phyloP scores from a whole-genome alignment of 2,888 invertebrate genomes.

The Phasia obesa region DNA sequence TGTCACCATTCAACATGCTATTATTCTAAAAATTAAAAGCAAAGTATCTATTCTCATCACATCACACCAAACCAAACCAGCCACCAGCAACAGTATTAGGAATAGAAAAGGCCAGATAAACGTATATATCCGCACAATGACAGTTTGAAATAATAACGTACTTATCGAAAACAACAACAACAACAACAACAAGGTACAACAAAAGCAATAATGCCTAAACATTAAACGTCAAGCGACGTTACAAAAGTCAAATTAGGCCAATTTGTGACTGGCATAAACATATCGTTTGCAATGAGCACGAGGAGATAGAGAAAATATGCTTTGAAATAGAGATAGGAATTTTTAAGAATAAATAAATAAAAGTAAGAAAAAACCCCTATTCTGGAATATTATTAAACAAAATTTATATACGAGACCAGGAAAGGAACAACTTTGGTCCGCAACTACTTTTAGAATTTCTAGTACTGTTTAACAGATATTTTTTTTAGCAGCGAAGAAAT shows the following conservation, averaged over 20 bases:
- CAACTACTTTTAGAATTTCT: no score
- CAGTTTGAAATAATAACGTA: conserved; percentile 71
- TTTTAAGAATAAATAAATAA: background rate
- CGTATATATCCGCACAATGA: conserved; percentile 68
- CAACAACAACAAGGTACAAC: conserved; percentile 34
- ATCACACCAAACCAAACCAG: background rate
- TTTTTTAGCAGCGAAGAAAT: no score
- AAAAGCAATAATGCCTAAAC: conserved; percentile 63
- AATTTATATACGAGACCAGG: background rate
- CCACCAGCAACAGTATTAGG: background rate
- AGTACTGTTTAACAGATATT: no score
- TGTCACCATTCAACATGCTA: background rate
- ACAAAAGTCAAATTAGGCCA: conserved; percentile 75
- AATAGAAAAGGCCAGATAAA: conserved; percentile 64
- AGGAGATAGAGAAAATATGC: background rate
- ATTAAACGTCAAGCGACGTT: conserved; percentile 68
- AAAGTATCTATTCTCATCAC: background rate
- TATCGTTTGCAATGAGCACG: conserved; percentile 40
- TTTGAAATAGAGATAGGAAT: conserved; percentile 16
- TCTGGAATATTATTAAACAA: conserved; percentile 28
- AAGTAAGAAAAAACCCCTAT: background rate
- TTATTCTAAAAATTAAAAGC: conserved; percentile 1
- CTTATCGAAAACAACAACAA: conserved; percentile 65
- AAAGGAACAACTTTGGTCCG: background rate
- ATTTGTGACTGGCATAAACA: conserved; percentile 72